Percentiles rank a stretch among this genome's conserved stretches.
Conservation (phyloP, 2,113 vertebrate species). For the Callorhinus ursinus region DNA sequence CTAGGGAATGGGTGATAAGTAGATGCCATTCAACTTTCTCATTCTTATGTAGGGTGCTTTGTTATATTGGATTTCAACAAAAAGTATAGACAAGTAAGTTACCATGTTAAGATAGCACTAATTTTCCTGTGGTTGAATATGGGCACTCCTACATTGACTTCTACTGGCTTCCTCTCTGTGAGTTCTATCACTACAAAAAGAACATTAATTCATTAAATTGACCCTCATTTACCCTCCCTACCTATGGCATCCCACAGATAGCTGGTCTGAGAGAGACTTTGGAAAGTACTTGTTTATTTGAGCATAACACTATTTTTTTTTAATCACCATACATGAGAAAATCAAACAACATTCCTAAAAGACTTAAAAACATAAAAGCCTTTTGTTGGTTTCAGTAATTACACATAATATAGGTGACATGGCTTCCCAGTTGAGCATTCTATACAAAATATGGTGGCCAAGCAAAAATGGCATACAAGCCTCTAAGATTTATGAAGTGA, state of each 20-base stretch:
- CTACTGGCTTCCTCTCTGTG: constrained; percentile 17
- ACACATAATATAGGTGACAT: neutral
- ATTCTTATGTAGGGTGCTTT: neutral
- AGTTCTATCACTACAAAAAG: neutral
- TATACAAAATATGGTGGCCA: neutral
- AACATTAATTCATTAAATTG: neutral
- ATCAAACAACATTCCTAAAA: neutral
- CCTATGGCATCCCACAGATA: neutral
- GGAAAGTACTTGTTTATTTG: neutral
- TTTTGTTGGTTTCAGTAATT: constrained; percentile 54
- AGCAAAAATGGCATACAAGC: neutral
- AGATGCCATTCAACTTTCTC: neutral
- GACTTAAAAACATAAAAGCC: neutral
- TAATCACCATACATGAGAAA: neutral
- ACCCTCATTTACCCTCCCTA: neutral
- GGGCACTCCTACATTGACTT: neutral
- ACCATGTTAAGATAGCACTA: neutral
- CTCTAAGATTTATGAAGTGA: constrained; percentile 27
- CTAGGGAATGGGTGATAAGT: neutral
- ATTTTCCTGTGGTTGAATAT: constrained; percentile 25
- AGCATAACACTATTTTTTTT: neutral
- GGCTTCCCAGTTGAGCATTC: accelerated
- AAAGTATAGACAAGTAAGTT: constrained; percentile 56
- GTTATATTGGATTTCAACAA: constrained; percentile 36
- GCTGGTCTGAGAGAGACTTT: neutral